Percentiles rank a stretch among this genome's conserved stretches.
These are phyloP conservation scores for Sebastes trivittatus DNA, from an alignment of 2,797 vertebrate genomes.

Conservation along the genomic window DNA sequence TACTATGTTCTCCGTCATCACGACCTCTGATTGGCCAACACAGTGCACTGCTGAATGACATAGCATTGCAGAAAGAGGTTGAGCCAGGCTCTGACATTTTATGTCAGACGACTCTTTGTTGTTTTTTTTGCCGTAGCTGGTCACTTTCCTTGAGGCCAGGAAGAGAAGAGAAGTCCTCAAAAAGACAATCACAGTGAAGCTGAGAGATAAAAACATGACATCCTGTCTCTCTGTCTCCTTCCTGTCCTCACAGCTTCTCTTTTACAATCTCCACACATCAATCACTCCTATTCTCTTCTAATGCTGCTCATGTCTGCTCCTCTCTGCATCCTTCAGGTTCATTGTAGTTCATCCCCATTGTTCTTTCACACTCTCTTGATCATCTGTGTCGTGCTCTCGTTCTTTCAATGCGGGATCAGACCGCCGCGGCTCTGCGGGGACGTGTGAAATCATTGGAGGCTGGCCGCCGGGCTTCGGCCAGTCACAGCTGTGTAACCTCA, in stretches of 20 bases:
- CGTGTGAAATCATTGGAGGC: conserved; percentile 30
- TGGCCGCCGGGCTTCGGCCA: conserved; percentile 41
- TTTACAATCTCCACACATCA: conserved; percentile 36
- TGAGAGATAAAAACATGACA: conserved; percentile 43
- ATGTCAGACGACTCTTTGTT: neutral
- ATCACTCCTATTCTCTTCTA: conserved; percentile 8
- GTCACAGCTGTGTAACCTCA: conserved; percentile 71
- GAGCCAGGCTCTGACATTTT: neutral
- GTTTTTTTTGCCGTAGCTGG: neutral
- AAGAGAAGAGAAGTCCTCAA: conserved; percentile 17
- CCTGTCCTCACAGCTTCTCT: conserved; percentile 11
- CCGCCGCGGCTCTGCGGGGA: conserved; percentile 17
- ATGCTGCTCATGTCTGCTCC: neutral
- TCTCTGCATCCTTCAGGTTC: conserved; percentile 18
- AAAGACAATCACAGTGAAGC: conserved; percentile 13
- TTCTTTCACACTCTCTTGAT: conserved; percentile 58
- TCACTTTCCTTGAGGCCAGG: conserved; percentile 20
- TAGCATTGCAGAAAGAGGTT: neutral
- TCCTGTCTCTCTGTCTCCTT: conserved; percentile 28
- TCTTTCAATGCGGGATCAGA: conserved; percentile 49
- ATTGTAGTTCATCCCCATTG: conserved; percentile 37
- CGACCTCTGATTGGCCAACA: neutral
- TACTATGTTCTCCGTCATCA: neutral
- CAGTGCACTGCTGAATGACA: neutral
- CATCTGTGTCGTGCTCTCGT: conserved; percentile 22